Evolutionary conservation across 2,113 vertebrate genomes (phyloP).

Genomic region (Bostrychus sinensis): DNA sequence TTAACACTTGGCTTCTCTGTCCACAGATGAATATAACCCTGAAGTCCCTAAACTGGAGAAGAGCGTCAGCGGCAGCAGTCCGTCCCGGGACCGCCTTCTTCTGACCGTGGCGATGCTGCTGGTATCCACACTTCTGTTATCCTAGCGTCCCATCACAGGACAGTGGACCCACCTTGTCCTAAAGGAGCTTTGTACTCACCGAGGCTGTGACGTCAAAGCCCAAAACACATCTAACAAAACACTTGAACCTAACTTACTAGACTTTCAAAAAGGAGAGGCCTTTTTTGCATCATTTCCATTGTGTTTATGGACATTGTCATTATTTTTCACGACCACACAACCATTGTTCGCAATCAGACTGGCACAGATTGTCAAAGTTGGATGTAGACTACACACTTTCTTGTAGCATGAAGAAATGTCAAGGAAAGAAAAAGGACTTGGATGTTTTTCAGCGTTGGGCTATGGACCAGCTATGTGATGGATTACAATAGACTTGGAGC

Average conservation of each 20-base stretch:
- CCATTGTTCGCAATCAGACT: slow-evolving; percentile 26
- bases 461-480: slow-evolving; percentile 9
- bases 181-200: slow-evolving; percentile 56
- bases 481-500: slow-evolving; percentile 37
- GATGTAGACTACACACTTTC: slow-evolving; percentile 43
- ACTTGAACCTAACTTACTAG: slow-evolving; percentile 39
- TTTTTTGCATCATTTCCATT: slow-evolving; percentile 65
- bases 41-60: slow-evolving; percentile 96
- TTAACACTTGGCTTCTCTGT: slow-evolving; percentile 29
- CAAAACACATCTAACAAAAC: slow-evolving; percentile 1
- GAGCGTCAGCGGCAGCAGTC: slow-evolving; percentile 95
- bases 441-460: slow-evolving; percentile 32
- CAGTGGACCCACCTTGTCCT: slow-evolving; percentile 43
- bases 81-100: slow-evolving; percentile 90
- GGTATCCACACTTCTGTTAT: slow-evolving; percentile 83
- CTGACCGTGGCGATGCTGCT: slow-evolving; percentile 88
- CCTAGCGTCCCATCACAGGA: slow-evolving; percentile 82
- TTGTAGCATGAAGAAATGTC: slow-evolving; percentile 57
- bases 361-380: slow-evolving; percentile 1
- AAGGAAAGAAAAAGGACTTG: slow-evolving; percentile 17
- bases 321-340: slow-evolving; percentile 29
- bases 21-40: slow-evolving; percentile 89
- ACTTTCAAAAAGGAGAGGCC: slow-evolving; percentile 62
- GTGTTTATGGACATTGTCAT: slow-evolving; percentile 45
- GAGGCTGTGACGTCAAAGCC: slow-evolving; percentile 31